phyloP scores from a whole-genome alignment of 2,797 vertebrate species.

The Parotocinclus haroldoi region DNA sequence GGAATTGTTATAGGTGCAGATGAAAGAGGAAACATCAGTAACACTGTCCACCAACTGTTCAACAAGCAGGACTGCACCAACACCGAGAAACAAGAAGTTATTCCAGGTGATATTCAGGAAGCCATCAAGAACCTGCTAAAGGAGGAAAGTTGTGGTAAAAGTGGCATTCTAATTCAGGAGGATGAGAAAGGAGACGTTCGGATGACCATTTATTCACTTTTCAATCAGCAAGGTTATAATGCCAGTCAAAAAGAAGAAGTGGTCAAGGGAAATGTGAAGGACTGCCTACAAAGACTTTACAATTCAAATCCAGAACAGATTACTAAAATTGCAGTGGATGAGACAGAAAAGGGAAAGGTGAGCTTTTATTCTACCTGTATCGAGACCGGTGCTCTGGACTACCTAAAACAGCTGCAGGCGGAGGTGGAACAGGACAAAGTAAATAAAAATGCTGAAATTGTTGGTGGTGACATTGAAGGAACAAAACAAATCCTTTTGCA shows the following conservation, averaged over 20 bases:
- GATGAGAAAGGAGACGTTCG: conserved; percentile 87
- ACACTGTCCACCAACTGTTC: conserved; percentile 81
- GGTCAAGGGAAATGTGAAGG: conserved; percentile 78
- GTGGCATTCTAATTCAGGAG: conserved; percentile 89
- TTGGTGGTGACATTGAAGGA: conserved; percentile 79
- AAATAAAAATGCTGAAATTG: conserved; percentile 68
- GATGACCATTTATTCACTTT: conserved; percentile 90
- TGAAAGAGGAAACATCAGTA: conserved; percentile 83
- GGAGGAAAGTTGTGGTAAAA: conserved; percentile 67
- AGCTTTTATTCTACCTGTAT: conserved; percentile 91
- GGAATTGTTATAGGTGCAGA: conserved; percentile 78
- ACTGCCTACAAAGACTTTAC: conserved; percentile 75
- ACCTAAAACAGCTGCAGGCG: conserved; percentile 79
- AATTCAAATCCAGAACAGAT: conserved; percentile 64
- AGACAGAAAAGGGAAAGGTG: conserved; percentile 87
- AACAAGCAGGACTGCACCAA: conserved; percentile 69
- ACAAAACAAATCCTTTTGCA: conserved; percentile 77
- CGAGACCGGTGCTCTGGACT: conserved; percentile 86
- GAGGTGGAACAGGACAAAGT: conserved; percentile 63
- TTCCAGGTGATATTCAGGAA: conserved; percentile 82
- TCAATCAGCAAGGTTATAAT: conserved; percentile 74
- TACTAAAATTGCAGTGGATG: conserved; percentile 74
- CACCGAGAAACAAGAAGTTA: conserved; percentile 80
- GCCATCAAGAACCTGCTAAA: conserved; percentile 81
- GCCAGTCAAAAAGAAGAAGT: conserved; percentile 73